These are phyloP conservation scores for Alentia gelatinosa DNA, from an alignment of 2,888 invertebrate genomes.

Conservation along the genomic window DNA sequence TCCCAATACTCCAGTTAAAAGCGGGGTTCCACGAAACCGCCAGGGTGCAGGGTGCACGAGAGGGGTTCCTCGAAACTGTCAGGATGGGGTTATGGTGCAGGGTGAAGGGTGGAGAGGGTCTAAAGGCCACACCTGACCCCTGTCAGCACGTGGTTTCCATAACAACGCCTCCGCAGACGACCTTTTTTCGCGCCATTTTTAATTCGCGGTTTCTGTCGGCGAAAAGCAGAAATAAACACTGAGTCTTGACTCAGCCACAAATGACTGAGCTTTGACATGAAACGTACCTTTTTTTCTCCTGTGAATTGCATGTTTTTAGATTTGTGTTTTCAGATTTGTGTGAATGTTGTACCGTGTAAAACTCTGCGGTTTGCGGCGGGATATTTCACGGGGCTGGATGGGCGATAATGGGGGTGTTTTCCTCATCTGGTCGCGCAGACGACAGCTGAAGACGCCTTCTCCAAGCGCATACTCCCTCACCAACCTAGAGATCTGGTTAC, in stretches of 20 bases:
- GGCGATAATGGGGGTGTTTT: not conserved
- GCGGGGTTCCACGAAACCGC: too few relatives aligned
- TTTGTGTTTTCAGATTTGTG: too few relatives aligned
- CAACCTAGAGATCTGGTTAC: too few relatives aligned
- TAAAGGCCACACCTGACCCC: not conserved
- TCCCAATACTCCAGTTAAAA: too few relatives aligned
- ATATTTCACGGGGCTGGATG: not conserved
- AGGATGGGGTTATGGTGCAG: not conserved
- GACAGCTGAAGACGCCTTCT: not conserved
- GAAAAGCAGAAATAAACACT: too few relatives aligned
- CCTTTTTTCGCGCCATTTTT: not conserved
- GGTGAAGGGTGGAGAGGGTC: not conserved
- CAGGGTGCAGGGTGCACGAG: too few relatives aligned
- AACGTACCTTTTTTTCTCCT: too few relatives aligned
- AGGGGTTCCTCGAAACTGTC: not conserved
- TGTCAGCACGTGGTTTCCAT: conserved; percentile 14
- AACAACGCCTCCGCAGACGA: not conserved
- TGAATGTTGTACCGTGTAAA: too few relatives aligned
- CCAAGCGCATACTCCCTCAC: not conserved
- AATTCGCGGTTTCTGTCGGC: too few relatives aligned
- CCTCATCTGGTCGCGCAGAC: conserved; percentile 8
- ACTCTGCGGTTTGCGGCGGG: not conserved
- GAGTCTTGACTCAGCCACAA: too few relatives aligned
- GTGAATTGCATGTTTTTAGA: too few relatives aligned
- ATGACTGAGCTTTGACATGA: too few relatives aligned